Percentiles rank a stretch among this genome's conserved stretches.
phyloP scores from a whole-genome alignment of 2,888 invertebrate genomes.

The Agonopterix heracliana region DNA sequence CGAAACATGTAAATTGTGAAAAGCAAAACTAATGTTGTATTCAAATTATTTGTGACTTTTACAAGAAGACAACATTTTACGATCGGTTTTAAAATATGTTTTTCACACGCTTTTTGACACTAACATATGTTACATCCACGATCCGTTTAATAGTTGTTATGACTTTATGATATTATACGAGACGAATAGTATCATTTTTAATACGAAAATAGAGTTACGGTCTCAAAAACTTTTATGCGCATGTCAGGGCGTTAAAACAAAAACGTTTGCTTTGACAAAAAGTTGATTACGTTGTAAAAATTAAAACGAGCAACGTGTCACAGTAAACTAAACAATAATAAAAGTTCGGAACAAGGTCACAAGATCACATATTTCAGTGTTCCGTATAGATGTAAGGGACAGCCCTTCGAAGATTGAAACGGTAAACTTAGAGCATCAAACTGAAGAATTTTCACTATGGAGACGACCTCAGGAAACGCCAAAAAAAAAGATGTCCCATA shows the following conservation, averaged over 20 bases:
- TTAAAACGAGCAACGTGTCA: slow-evolving; percentile 58
- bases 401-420: too few relatives aligned
- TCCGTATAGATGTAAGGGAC: too few relatives aligned
- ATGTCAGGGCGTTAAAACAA: slow-evolving; percentile 43
- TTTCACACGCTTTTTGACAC: slow-evolving; percentile 57
- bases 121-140: slow-evolving; percentile 45
- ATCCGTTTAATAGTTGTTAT: slow-evolving; percentile 55
- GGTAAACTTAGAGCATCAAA: too few relatives aligned
- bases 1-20: not conserved
- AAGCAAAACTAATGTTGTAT: slow-evolving; percentile 20
- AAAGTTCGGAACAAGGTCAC: slow-evolving; percentile 23
- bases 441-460: too few relatives aligned
- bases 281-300: slow-evolving; percentile 62
- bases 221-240: slow-evolving; percentile 17
- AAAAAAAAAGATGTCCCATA: too few relatives aligned
- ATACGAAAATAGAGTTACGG: slow-evolving; percentile 23
- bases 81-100: slow-evolving; percentile 49
- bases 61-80: slow-evolving; percentile 60
- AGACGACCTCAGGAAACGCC: too few relatives aligned
- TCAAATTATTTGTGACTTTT: slow-evolving; percentile 53
- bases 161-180: slow-evolving; percentile 61
- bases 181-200: slow-evolving; percentile 60
- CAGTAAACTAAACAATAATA: slow-evolving; percentile 58
- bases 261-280: slow-evolving; percentile 66
- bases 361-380: slow-evolving; percentile 33